Evolutionary conservation across 2,888 invertebrate species (phyloP).

Genomic region (Chrysolina americana): DNA sequence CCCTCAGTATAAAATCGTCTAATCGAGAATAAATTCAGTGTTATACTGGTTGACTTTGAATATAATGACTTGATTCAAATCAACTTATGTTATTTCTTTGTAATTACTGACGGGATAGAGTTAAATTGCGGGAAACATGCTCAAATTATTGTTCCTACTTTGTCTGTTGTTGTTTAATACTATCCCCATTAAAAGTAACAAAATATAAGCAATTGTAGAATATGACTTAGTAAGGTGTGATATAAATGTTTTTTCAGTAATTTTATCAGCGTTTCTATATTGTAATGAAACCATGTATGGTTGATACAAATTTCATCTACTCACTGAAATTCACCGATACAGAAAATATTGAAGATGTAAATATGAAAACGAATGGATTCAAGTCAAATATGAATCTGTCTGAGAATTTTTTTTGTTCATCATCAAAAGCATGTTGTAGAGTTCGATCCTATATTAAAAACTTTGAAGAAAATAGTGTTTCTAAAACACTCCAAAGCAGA

Average conservation of each 20-base stretch:
- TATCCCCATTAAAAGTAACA: slow-evolving; percentile 57
- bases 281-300: slow-evolving; percentile 23
- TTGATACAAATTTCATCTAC: slow-evolving; percentile 34
- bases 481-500: too few relatives aligned
- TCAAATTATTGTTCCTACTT: slow-evolving; percentile 61
- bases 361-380: too few relatives aligned
- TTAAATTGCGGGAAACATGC: slow-evolving; percentile 41
- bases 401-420: too few relatives aligned
- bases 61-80: neutral
- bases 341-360: too few relatives aligned
- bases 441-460: too few relatives aligned
- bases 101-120: slow-evolving; percentile 10
- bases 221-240: slow-evolving; percentile 67
- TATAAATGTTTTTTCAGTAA: slow-evolving; percentile 56
- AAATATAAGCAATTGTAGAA: slow-evolving; percentile 67
- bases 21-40: too few relatives aligned
- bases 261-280: slow-evolving; percentile 37
- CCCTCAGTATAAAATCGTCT: too few relatives aligned
- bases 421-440: too few relatives aligned
- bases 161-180: slow-evolving; percentile 60
- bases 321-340: neutral
- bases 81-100: neutral
- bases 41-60: too few relatives aligned
- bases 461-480: too few relatives aligned
- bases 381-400: too few relatives aligned